phyloP scores from a whole-genome alignment of 2,888 invertebrate species.

The Choreutis nemorana region DNA sequence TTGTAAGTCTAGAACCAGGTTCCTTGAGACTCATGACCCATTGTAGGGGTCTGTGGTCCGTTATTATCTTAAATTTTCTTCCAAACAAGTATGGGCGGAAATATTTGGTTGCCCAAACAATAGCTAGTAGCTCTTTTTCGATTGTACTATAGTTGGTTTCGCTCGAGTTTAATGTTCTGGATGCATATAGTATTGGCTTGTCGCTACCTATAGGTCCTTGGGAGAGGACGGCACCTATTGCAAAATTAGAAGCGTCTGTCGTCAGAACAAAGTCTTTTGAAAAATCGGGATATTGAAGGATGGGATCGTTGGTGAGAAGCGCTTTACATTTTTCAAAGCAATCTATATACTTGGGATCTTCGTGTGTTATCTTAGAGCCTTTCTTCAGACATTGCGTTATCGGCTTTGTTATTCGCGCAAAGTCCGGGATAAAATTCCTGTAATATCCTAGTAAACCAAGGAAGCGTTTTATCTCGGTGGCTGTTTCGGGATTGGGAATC shows the following conservation, averaged over 20 bases:
- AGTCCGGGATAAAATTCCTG: too few species aligned
- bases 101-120: slow-evolving; percentile 8
- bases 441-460: too few species aligned
- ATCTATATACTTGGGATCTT: slow-evolving; percentile 11
- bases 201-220: too few species aligned
- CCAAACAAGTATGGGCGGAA: slow-evolving; percentile 12
- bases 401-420: slow-evolving; percentile 15
- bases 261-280: slow-evolving; percentile 5
- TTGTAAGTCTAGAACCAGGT: slow-evolving; percentile 12
- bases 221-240: too few species aligned
- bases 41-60: slow-evolving; percentile 12
- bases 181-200: too few species aligned
- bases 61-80: slow-evolving; percentile 11
- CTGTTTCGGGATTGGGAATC: slow-evolving; percentile 16
- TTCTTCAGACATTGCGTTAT: too few species aligned
- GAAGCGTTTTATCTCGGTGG: slow-evolving; percentile 16
- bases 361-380: too few species aligned
- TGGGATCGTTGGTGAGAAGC: slow-evolving; percentile 5
- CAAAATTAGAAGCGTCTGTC: too few species aligned
- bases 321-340: slow-evolving; percentile 5
- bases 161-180: background rate
- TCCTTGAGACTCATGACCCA: slow-evolving; percentile 13
- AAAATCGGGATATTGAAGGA: slow-evolving; percentile 3
- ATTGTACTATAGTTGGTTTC: slow-evolving; percentile 8
- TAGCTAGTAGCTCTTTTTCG: slow-evolving; percentile 8